Conservation (phyloP, 1,140 invertebrate species). For the Pantala flavescens region DNA sequence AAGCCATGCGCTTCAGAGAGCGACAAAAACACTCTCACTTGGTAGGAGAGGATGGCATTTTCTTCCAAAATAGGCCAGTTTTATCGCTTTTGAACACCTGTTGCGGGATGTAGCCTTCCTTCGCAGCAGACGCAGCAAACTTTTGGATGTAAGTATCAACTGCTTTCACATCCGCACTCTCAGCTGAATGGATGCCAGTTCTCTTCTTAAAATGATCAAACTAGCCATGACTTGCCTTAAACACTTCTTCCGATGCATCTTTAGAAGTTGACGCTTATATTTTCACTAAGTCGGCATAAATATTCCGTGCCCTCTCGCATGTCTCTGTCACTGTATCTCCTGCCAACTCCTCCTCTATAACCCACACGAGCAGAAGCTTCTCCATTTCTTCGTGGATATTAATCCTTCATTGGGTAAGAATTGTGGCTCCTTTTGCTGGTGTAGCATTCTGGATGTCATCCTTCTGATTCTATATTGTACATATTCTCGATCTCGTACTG, state of each 20-base stretch:
- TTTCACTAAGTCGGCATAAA: slow-evolving; percentile 19
- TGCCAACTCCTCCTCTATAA: slow-evolving; percentile 22
- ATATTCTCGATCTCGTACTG: slow-evolving; percentile 18
- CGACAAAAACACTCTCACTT: too few species aligned
- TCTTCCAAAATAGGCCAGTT: slow-evolving; percentile 22
- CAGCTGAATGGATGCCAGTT: slow-evolving; percentile 21
- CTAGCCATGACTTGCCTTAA: slow-evolving; percentile 28
- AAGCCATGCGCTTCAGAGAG: too few species aligned
- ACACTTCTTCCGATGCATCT: slow-evolving; percentile 14
- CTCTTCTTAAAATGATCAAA: slow-evolving; percentile 24
- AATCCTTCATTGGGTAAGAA: too few species aligned
- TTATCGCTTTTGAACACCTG: slow-evolving; percentile 25
- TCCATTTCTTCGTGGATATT: slow-evolving; percentile 13
- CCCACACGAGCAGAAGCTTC: slow-evolving; percentile 24
- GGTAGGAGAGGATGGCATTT: too few species aligned
- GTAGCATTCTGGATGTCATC: too few species aligned
- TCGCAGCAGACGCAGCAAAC: slow-evolving; percentile 15
- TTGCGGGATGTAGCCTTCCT: slow-evolving; percentile 22
- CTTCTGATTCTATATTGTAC: too few species aligned
- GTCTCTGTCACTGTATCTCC: slow-evolving; percentile 21
- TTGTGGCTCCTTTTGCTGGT: too few species aligned
- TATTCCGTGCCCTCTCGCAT: slow-evolving; percentile 22
- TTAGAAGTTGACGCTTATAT: slow-evolving; percentile 17
- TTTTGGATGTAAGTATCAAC: too few species aligned
- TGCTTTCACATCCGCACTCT: slow-evolving; percentile 21